phyloP scores from a whole-genome alignment of 2,113 vertebrate genomes.

The Ochotona curzoniae region DNA sequence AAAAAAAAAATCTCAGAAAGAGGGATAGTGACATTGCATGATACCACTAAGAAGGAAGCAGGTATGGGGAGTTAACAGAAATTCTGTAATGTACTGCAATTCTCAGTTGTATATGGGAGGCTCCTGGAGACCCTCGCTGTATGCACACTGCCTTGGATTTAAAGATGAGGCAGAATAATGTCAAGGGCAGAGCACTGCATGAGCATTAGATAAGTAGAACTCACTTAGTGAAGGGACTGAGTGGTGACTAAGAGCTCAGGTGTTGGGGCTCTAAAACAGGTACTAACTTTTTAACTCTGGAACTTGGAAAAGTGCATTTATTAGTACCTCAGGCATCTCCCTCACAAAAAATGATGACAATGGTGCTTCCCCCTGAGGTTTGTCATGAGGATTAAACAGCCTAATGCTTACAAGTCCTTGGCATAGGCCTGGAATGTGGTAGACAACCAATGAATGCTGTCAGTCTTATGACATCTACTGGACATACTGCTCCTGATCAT shows the following conservation, averaged over 20 bases:
- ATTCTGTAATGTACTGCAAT: background rate
- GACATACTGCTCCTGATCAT: background rate
- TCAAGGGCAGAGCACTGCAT: rapidly evolving
- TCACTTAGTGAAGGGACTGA: background rate
- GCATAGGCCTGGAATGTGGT: background rate
- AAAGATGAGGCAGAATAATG: no score
- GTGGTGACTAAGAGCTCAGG: background rate
- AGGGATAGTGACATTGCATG: background rate
- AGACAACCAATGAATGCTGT: background rate
- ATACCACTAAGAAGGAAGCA: background rate
- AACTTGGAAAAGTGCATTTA: background rate
- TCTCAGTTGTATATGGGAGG: background rate
- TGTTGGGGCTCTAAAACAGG: background rate
- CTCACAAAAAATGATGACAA: background rate
- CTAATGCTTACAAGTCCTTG: background rate
- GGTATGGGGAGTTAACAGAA: background rate
- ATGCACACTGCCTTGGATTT: background rate
- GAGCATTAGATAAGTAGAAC: background rate
- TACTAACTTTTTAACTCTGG: background rate
- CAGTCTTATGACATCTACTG: background rate
- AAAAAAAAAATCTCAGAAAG: background rate
- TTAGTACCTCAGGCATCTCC: background rate
- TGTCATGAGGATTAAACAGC: background rate
- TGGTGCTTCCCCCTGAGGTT: background rate
- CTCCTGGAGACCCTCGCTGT: background rate